phyloP scores from a whole-genome alignment of 92 coral and sea anemone genomes.

The Pocillopora meandrina region DNA sequence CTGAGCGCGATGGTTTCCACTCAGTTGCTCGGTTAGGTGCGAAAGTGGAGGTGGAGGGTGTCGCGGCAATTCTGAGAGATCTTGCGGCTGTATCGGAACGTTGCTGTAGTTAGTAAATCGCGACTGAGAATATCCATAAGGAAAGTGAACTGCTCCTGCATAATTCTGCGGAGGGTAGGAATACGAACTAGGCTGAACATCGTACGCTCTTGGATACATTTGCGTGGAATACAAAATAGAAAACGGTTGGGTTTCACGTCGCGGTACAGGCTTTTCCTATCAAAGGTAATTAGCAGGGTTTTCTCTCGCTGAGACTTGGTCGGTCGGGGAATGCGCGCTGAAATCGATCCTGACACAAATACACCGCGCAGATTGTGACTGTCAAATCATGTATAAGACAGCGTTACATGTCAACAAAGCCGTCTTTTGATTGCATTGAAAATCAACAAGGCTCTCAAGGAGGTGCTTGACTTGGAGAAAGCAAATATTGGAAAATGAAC shows the following conservation, averaged over 20 bases:
- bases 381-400: conserved; percentile 74
- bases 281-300: conserved; percentile 35
- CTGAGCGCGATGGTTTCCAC: neutral
- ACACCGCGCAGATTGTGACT: conserved; percentile 71
- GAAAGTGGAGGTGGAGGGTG: conserved; percentile 39
- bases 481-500: neutral
- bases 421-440: conserved; percentile 15
- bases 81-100: conserved; percentile 17
- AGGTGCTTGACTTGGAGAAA: neutral
- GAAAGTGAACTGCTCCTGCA: conserved; percentile 29
- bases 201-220: conserved; percentile 46
- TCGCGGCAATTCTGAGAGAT: neutral
- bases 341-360: conserved; percentile 81
- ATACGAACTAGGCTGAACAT: conserved; percentile 29
- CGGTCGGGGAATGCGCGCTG: conserved; percentile 67
- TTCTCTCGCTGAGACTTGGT: conserved; percentile 43
- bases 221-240: conserved; percentile 20
- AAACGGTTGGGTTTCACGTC: conserved; percentile 31
- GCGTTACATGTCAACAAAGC: conserved; percentile 59
- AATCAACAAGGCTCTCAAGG: conserved; percentile 18
- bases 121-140: conserved; percentile 41
- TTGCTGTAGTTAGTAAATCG: conserved; percentile 39
- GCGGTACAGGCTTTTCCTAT: conserved; percentile 31
- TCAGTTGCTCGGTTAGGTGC: conserved; percentile 39
- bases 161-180: conserved; percentile 23